These are phyloP conservation scores for Apotomis capreana DNA, from an alignment of 2,888 invertebrate species.

Conservation along the genomic window DNA sequence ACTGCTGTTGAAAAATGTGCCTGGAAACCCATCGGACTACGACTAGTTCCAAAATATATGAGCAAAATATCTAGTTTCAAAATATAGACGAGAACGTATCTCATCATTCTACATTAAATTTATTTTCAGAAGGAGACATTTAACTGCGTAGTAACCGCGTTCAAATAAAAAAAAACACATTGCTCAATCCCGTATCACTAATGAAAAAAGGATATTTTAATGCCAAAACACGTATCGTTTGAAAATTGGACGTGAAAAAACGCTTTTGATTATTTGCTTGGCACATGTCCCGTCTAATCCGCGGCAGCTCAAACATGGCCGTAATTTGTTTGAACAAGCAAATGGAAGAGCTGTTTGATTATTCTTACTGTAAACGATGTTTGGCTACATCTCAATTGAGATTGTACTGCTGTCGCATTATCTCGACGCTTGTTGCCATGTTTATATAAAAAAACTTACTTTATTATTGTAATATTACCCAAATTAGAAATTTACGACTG, in stretches of 20 bases:
- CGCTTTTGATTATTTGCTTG: constrained; percentile 29
- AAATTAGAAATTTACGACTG: too few species aligned
- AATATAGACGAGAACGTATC: too few species aligned
- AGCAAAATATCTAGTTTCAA: too few species aligned
- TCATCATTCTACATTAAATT: too few species aligned
- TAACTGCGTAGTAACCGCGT: background rate
- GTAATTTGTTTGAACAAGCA: constrained; percentile 40
- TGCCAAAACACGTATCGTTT: constrained; percentile 38
- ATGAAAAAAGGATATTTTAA: constrained; percentile 28
- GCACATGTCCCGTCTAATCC: constrained; percentile 31
- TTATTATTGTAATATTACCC: too few species aligned
- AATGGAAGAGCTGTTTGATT: constrained; percentile 39
- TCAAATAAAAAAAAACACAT: background rate
- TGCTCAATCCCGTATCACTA: constrained; percentile 2
- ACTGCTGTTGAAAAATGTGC: too few species aligned
- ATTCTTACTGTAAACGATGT: constrained; percentile 34
- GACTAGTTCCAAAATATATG: too few species aligned
- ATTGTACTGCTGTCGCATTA: constrained; percentile 9
- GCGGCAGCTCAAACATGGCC: constrained; percentile 31
- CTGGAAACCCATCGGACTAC: too few species aligned
- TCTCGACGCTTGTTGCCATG: background rate
- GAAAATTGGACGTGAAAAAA: constrained; percentile 30
- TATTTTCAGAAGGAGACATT: background rate
- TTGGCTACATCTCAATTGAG: constrained; percentile 28
- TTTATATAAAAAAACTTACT: too few species aligned